Percentiles rank a stretch among this genome's conserved stretches.
phyloP scores from a whole-genome alignment of 2,113 vertebrate genomes.

The Tachycineta bicolor region DNA sequence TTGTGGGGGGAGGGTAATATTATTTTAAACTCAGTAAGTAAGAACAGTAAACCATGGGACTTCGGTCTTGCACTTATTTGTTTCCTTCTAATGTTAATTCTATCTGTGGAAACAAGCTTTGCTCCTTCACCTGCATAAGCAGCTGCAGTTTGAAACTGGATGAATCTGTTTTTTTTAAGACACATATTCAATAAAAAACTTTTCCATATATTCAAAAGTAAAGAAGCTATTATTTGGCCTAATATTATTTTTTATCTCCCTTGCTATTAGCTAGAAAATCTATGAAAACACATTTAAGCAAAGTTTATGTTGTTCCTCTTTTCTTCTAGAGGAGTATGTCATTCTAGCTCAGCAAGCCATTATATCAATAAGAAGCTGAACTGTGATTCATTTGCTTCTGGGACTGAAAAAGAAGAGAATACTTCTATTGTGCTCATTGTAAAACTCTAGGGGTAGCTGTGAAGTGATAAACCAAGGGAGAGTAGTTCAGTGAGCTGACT shows the following conservation, averaged over 20 bases:
- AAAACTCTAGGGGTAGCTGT: neutral
- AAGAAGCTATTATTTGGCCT: neutral
- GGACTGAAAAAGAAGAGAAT: neutral
- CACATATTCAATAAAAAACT: neutral
- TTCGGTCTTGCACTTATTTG: neutral
- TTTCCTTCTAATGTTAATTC: neutral
- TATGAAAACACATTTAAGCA: neutral
- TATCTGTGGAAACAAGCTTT: neutral
- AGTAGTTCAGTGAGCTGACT: neutral
- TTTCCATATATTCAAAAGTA: neutral
- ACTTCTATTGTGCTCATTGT: neutral
- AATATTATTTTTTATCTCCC: neutral
- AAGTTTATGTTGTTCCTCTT: neutral
- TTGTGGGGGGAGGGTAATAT: rapidly evolving
- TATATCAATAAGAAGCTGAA: neutral
- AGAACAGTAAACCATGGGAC: neutral
- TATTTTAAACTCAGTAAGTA: neutral
- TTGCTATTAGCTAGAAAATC: neutral
- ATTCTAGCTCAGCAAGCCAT: neutral
- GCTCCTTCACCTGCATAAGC: neutral
- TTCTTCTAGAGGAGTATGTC: neutral
- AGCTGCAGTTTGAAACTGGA: neutral
- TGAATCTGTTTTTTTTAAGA: neutral
- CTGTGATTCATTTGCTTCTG: neutral
- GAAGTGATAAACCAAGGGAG: neutral